Percentiles rank a stretch among this genome's conserved stretches.
phyloP scores from a whole-genome alignment of 2,113 vertebrate genomes.

The Sinocyclocheilus rhinocerous region DNA sequence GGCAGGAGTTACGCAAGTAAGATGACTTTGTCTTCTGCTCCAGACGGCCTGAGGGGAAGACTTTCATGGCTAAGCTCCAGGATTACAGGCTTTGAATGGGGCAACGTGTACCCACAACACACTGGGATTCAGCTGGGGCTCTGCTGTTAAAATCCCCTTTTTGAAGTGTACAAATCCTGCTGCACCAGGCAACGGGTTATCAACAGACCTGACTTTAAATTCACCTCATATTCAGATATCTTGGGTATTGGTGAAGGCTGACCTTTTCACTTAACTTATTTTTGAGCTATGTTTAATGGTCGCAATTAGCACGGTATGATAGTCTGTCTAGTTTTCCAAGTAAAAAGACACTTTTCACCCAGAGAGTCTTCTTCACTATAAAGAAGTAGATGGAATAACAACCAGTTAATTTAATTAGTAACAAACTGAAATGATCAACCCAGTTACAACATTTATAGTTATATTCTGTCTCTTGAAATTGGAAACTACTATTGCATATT shows the following conservation, averaged over 20 bases:
- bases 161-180: constrained; percentile 74
- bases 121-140: constrained; percentile 55
- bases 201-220: constrained; percentile 59
- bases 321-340: background rate
- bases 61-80: constrained; percentile 71
- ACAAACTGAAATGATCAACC: background rate
- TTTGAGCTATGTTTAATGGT: background rate
- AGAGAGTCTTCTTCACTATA: background rate
- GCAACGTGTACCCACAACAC: constrained; percentile 60
- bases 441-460: background rate
- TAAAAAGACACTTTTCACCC: background rate
- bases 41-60: constrained; percentile 52
- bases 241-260: background rate
- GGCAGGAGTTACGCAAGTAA: constrained; percentile 60
- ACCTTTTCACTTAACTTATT: background rate
- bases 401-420: background rate
- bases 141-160: constrained; percentile 64
- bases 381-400: background rate
- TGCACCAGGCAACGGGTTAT: constrained; percentile 64
- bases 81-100: constrained; percentile 71
- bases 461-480: background rate
- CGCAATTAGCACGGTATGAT: background rate
- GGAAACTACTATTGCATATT: background rate
- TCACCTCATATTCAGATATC: constrained; percentile 62
- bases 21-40: constrained; percentile 57